Base-by-base conservation (phyloP, 1,140 invertebrate species). In the Acyrthosiphon pisum region DNA sequence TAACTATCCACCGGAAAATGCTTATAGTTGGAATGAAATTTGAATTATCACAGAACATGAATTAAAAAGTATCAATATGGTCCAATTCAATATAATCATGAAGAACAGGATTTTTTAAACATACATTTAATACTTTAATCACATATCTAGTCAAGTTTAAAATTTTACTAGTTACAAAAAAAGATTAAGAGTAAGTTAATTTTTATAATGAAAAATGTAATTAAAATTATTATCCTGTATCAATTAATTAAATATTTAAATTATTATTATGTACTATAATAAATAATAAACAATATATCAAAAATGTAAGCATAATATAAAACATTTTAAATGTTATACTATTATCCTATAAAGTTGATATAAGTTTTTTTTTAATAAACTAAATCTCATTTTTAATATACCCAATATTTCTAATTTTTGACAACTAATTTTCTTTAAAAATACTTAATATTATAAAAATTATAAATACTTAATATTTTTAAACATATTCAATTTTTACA, bases 401-500 rank as follows among this genome's bases (percentile, higher is more conserved):
- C n/a, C 37, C 26, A 44, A 68, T 68, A n/a, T 90, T 37, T 44
- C 37, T 68, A 68, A 68, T 2, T 68, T 22, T 68, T 23, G 41
- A 89, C 88, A 89, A 30, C 88, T 89, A 37, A 37, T 88, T 53
- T 41, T 86, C 9, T 88, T 89, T 56, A 41, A 46, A 90, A 91
- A 81, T 37, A 48, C 44, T 91, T 37, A 83, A 83, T 76, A 76
- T 76, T 76, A 76, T 76, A 76, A 76, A 76, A 76, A 76, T 76
- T 76, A 76, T 76, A 76, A 76, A 76, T 76, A 76, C 60, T 76
- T 76, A 76, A 76, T 76, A 18, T 91, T 91, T 91, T 91, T 26
- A 83, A 76, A 91, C 46, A 56, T 37, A 56, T 91, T 91, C 50
- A n/a, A 90, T 81, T 91, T 93, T 93, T 93, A 93, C 22, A 92